Percentiles rank a stretch among this genome's conserved stretches.
Conservation (phyloP, 1,140 invertebrate species). For the Mylabris phalerata region DNA sequence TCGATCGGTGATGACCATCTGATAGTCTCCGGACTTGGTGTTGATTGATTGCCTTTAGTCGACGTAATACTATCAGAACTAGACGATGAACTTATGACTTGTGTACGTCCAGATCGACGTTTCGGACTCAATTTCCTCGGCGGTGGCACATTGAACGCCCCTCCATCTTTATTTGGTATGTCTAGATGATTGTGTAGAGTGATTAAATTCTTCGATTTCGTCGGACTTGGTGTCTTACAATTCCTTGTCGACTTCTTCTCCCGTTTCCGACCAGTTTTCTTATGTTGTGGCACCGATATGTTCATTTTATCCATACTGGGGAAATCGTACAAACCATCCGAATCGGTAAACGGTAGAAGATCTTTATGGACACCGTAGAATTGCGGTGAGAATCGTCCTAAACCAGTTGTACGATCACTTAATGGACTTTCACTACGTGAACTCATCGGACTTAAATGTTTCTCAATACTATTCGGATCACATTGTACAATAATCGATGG, state of each 20-base stretch:
- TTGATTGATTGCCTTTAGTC: constrained; percentile 27
- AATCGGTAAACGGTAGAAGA: constrained; percentile 62
- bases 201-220: constrained; percentile 42
- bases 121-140: constrained; percentile 47
- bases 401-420: constrained; percentile 56
- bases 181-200: constrained; percentile 44
- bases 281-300: constrained; percentile 35
- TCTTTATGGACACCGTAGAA: constrained; percentile 58
- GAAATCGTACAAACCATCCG: constrained; percentile 69
- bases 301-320: constrained; percentile 60
- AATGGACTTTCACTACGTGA: constrained; percentile 69
- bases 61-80: constrained; percentile 48
- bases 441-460: constrained; percentile 62
- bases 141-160: constrained; percentile 30
- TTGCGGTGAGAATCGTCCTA: constrained; percentile 58
- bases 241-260: constrained; percentile 36
- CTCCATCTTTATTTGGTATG: constrained; percentile 31
- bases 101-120: constrained; percentile 41
- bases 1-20: constrained; percentile 35
- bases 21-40: constrained; percentile 38
- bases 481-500: constrained; percentile 56
- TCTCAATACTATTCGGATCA: constrained; percentile 46
- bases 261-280: constrained; percentile 49
- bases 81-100: constrained; percentile 45
- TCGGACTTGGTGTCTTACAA: constrained; percentile 44